Percentiles rank a stretch among this genome's conserved stretches.
phyloP scores from a whole-genome alignment of 1,140 invertebrate genomes.

The Bradysia coprophila region DNA sequence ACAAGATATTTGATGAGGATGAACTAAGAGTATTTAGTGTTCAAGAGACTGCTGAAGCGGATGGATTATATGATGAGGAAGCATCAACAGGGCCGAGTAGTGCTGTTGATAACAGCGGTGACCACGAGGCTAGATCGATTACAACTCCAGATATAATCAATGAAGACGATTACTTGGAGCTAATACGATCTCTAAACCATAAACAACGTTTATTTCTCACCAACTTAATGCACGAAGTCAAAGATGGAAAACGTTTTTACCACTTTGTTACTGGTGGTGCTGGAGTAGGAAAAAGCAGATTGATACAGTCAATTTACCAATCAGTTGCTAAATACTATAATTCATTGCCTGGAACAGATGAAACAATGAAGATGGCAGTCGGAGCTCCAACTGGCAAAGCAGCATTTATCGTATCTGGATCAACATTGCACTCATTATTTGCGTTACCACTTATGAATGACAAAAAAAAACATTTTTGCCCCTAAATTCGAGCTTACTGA shows the following conservation, averaged over 20 bases:
- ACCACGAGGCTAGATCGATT: too few species aligned
- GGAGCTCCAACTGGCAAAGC: not conserved
- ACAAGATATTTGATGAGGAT: too few species aligned
- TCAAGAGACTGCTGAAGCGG: too few species aligned
- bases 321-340: not conserved
- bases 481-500: too few species aligned
- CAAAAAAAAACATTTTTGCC: too few species aligned
- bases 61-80: too few species aligned
- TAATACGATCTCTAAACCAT: not conserved
- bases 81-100: too few species aligned
- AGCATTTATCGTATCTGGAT: not conserved
- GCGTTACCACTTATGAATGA: too few species aligned
- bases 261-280: not conserved
- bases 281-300: not conserved
- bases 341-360: not conserved
- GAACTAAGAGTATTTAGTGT: too few species aligned
- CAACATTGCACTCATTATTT: not conserved
- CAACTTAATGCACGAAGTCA: not conserved
- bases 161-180: not conserved
- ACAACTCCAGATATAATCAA: too few species aligned
- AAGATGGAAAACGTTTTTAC: not conserved
- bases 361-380: not conserved
- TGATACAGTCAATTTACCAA: not conserved
- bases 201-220: not conserved
- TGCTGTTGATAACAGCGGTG: too few species aligned